Evolutionary conservation across 2,113 vertebrate genomes (phyloP), one percentile per base, ranked within the genome.

Genomic region (Beaufortia kweichowensis): DNA sequence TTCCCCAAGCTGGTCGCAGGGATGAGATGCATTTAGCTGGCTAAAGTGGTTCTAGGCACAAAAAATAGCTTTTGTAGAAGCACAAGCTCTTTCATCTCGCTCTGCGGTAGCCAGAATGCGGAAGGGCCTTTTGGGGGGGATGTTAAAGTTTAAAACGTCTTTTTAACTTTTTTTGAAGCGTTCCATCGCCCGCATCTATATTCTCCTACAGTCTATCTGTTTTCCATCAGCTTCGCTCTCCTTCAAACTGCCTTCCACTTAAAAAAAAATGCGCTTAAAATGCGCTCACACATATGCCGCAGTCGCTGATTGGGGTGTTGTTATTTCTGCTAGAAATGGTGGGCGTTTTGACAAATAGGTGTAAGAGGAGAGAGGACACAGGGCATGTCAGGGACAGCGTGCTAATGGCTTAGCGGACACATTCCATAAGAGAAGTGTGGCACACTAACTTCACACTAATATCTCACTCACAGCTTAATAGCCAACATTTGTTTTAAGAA

Each of bases 71-170:
- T 79, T 77, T 82, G 74, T 75, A 63, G 21, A 57, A 79, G 74
- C 67, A 48, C 11, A 21, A 77, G 35, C 41, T 26, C 77, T 82
- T 82, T 77, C 61, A 82, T 82, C 81, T 82, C 33, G 4, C 68
- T 26, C 55, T 63, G 77, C 55, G 35, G 67, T 39, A 77, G 67
- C 77, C 50, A 65, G 81, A 76, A 79, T 76, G 14, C 48, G 73
- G 77, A 79, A 73, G 56, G 65, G 60, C 55, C 55, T 75, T 77
- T 82, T 29, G 55, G 67, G 71, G 62, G 67, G 67, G 74, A 76
- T 76, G 81, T 82, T 73, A 76, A 82, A 82, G 73, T 82, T 82
- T 79, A 76, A 67, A 66, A 46, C 61, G 70, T 68, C 61, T 76
- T 76, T 76, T 65, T 67, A 59, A 65, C 60, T 71, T 55, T 71